Base-by-base conservation (phyloP, 2,797 vertebrate genomes). In the Anisognathus igniventris region DNA sequence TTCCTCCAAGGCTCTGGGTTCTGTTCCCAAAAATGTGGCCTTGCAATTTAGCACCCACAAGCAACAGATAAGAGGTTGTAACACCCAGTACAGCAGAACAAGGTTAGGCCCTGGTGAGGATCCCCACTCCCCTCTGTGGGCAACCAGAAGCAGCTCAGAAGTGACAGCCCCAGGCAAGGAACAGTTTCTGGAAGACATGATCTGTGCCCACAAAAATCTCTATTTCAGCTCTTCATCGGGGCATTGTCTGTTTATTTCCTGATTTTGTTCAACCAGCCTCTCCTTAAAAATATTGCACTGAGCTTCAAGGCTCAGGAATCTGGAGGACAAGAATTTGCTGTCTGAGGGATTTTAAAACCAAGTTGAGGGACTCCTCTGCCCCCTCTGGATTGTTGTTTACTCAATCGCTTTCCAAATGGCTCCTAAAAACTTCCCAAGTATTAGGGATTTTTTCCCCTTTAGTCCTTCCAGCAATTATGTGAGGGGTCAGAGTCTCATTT, bases 1-100 rank as follows among this genome's bases (percentile, higher is more conserved):
- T 83, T 87, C 73, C 70, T 93, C 68, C 93, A 83, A 54, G 79
- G 79, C 78, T 66, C 47, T 64, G 72, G 20, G 8, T 77, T 40
- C 71, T 7, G 1, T 20, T 86, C 88, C 71, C 68, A 71, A 57
- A 91, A 75, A 65, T 3, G 35, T 53, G 73, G n/a, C 85, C 84
- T 93, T 86, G 70, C 51, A 35, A 9, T 88, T 86, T 35, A 62
- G 53, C 65, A n/a, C 40, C 44, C 45, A 30, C 0, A 2, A 65
- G 68, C 33, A 50, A 6, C 50, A 74, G 89, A 74, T 48, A 42
- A 72, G 75, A 28, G n/a, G 22, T 1, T 56, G 14, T 13, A 17
- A 35, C 0, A 0, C 10, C 47, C 56, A 37, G 48, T 10, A 61
- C 22, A 15, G 71, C 61, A 74, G 78, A 45, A 47, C n/a, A 44